Percentiles rank a stretch among this genome's conserved stretches.
These are phyloP conservation scores for Archips xylosteana DNA, from an alignment of 2,888 invertebrate genomes.

Conservation along the genomic window DNA sequence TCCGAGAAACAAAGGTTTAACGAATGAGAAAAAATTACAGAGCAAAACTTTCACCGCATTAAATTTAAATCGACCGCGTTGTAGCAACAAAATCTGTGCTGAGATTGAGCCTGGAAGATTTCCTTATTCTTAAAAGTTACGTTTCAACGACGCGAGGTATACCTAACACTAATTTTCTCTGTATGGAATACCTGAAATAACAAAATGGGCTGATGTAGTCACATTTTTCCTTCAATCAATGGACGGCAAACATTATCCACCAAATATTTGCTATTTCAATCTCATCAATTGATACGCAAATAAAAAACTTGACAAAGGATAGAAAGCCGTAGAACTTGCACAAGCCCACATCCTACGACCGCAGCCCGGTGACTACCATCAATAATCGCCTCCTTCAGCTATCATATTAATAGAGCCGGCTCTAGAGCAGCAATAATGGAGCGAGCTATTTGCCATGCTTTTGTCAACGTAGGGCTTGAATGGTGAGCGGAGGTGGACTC, in stretches of 20 bases:
- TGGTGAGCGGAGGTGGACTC: conserved; percentile 77
- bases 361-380: conserved; percentile 40
- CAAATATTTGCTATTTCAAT: background rate
- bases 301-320: conserved; percentile 10
- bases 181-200: background rate
- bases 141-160: no score
- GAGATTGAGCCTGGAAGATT: no score
- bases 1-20: conserved; percentile 49
- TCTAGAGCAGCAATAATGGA: conserved; percentile 72
- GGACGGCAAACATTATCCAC: background rate
- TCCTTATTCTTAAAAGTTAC: no score
- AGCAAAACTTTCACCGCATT: background rate
- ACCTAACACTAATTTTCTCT: background rate
- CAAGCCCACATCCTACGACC: conserved; percentile 19
- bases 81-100: background rate
- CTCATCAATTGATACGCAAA: conserved; percentile 15
- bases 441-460: conserved; percentile 74
- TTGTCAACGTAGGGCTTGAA: conserved; percentile 78
- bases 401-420: conserved; percentile 71
- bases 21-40: conserved; percentile 19
- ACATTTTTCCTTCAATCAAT: background rate
- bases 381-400: conserved; percentile 61
- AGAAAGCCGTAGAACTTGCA: conserved; percentile 22
- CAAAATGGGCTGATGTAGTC: background rate
- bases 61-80: background rate